A percentile compares a stretch with the other conserved stretches of the same genome.
These are phyloP conservation scores for Agrenia bidenticulata DNA, from an alignment of 2,888 invertebrate species.

Conservation along the genomic window DNA sequence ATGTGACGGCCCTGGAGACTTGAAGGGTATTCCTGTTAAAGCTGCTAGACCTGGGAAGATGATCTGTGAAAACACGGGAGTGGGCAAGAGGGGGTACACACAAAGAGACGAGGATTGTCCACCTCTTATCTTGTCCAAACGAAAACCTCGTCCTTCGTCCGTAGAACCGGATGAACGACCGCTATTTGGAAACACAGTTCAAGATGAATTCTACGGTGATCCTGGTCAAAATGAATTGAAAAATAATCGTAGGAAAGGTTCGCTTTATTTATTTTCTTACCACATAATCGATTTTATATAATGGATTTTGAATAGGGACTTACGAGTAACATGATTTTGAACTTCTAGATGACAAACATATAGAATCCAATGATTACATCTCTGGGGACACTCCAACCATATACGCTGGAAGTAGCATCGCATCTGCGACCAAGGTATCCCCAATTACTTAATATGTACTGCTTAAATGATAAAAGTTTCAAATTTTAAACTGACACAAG, in stretches of 20 bases:
- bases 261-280: too few relatives aligned
- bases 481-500: too few relatives aligned
- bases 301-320: slow-evolving; percentile 6
- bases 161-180: slow-evolving; percentile 41
- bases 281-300: not conserved
- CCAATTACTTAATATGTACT: not conserved
- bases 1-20: slow-evolving; percentile 51
- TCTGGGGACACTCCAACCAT: slow-evolving; percentile 65
- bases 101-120: slow-evolving; percentile 39
- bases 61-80: slow-evolving; percentile 36
- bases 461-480: not conserved
- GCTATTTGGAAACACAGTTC: slow-evolving; percentile 35
- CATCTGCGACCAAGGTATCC: slow-evolving; percentile 31
- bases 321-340: too few relatives aligned
- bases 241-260: slow-evolving; percentile 35
- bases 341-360: slow-evolving; percentile 47
- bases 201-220: slow-evolving; percentile 19
- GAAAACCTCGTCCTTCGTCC: slow-evolving; percentile 41
- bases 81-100: slow-evolving; percentile 25
- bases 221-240: slow-evolving; percentile 36
- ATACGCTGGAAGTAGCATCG: slow-evolving; percentile 58
- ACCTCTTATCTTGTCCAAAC: slow-evolving; percentile 34
- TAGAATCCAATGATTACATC: slow-evolving; percentile 57
- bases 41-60: slow-evolving; percentile 50
- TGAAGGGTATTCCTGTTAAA: slow-evolving; percentile 50